Evolutionary conservation across 2,888 invertebrate genomes (phyloP), one percentile per base, ranked within the genome.

Genomic region (Cryptophagus acutangulus): DNA sequence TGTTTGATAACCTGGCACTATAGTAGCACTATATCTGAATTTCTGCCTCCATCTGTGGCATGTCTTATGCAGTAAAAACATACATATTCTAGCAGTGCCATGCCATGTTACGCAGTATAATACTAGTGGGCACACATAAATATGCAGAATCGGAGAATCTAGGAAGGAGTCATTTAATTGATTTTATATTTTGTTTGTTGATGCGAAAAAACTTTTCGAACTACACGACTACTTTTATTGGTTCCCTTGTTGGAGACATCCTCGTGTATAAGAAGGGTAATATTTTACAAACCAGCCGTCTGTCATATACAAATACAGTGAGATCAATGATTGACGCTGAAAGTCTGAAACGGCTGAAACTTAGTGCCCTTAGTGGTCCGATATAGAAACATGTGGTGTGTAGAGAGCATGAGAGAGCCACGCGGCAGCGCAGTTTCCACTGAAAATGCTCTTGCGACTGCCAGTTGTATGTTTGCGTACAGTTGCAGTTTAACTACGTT

Each of bases 321-420:
- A 62, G 59, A 62, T 59, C 60, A 61, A 63, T 64, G 62, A 62
- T 62, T 62, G 61, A 61, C 62, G 58, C 53, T 49, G 40, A 55
- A 58, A 54, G 12, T n/a, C n/a, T n/a, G 12, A 20, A 20, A 20
- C 5, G 9, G 9, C 5, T 20, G 5, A 5, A 26, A n/a, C 12
- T 12, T 13, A 26, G 5, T 26, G n/a, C 26, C 26, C 47, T 58
- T 55, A 48, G 53, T 46, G 50, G 53, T 54, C 36, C 49, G 42
- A 49, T 54, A 54, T 54, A 57, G 59, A 58, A 58, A 55, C 57
- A 58, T 58, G 59, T 60, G 58, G 58, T 49, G 57, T 53, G 41
- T 6, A 14, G 25, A 24, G 26, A 37, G 26, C 37, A 37, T 25
- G 37, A 25, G 25, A 17, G 12, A 49, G 53, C 49, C 56, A 57